phyloP scores from a whole-genome alignment of 2,888 invertebrate genomes.

The Luperina nickerlii region DNA sequence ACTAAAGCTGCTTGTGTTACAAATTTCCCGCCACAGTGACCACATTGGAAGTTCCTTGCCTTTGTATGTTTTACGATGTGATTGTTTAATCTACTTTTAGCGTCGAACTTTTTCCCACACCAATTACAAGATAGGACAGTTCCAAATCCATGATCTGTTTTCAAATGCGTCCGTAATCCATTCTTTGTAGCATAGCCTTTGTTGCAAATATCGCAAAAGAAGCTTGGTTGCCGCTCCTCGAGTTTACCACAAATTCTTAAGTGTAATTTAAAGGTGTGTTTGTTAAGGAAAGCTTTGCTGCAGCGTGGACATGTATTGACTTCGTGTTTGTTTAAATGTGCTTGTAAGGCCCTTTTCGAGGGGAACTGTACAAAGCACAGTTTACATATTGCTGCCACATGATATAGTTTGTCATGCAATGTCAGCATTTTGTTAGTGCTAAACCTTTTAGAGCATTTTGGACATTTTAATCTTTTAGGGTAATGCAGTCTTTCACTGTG shows the following conservation, averaged over 20 bases:
- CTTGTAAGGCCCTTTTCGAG: slow-evolving; percentile 75
- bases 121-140: slow-evolving; percentile 78
- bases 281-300: slow-evolving; percentile 76
- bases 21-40: slow-evolving; percentile 81
- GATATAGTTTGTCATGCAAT: slow-evolving; percentile 76
- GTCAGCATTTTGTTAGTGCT: slow-evolving; percentile 78
- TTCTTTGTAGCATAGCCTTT: slow-evolving; percentile 80
- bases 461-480: slow-evolving; percentile 78
- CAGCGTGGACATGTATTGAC: slow-evolving; percentile 77
- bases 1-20: slow-evolving; percentile 81
- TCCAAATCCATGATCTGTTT: slow-evolving; percentile 81
- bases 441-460: slow-evolving; percentile 80
- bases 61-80: slow-evolving; percentile 85
- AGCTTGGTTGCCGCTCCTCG: slow-evolving; percentile 68
- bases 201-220: slow-evolving; percentile 82
- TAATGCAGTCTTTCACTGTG: slow-evolving; percentile 80
- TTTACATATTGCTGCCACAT: slow-evolving; percentile 78
- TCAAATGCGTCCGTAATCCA: slow-evolving; percentile 79
- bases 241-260: slow-evolving; percentile 76
- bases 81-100: slow-evolving; percentile 78
- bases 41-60: slow-evolving; percentile 82
- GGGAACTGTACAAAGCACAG: slow-evolving; percentile 79
- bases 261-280: slow-evolving; percentile 76
- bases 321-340: slow-evolving; percentile 80
- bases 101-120: slow-evolving; percentile 84